Evolutionary conservation across 2,113 vertebrate genomes (phyloP), one percentile per base, ranked within the genome.

Genomic region (Piaya cayana): DNA sequence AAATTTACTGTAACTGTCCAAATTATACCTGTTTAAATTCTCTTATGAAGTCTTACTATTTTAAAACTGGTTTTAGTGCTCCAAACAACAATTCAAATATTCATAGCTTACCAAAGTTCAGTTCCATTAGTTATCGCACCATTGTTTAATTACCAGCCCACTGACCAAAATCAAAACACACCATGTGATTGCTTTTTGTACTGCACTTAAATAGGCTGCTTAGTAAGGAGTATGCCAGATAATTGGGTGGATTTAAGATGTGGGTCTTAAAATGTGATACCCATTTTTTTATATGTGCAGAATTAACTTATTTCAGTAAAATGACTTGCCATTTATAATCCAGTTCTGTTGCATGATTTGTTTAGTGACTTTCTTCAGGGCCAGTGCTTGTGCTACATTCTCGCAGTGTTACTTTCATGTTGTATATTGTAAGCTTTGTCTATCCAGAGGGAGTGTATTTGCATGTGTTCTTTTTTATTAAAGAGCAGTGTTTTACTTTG

Each of bases 271-370:
- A 82, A 58, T 55, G 27, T 32, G 42, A 60, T 79, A 29, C 11
- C 23, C 36, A 5, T 92, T 59, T 93, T 93, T 77, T 89, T 49
- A 12, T 37, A 84, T 86, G 25, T 68, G 42, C 87, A 77, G 47
- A 76, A 93, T 69, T 37, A 77, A 82, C 69, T 94, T 96, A 85
- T 30, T 92, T 95, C 11, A n/a, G 83, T 88, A 52, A 69, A 93
- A 39, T 87, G 86, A 95, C 71, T 94, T 52, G 96, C 93, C 92
- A 74, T 94, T 93, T 95, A n/a, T 91, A 87, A 96, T 75, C 85
- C 47, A 70, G 59, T 93, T 96, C 78, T 69, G 49, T 50, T 81
- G 58, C 36, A 2, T 32, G 43, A 55, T 62, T 91, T 92, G 56
- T 79, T 36, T 60, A 45, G 72, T 68, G 52, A 49, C 43, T 96